Evolutionary conservation across 2,888 invertebrate species (phyloP), one percentile per base, ranked within the genome.

Genomic region (Schrankia costaestrigalis): DNA sequence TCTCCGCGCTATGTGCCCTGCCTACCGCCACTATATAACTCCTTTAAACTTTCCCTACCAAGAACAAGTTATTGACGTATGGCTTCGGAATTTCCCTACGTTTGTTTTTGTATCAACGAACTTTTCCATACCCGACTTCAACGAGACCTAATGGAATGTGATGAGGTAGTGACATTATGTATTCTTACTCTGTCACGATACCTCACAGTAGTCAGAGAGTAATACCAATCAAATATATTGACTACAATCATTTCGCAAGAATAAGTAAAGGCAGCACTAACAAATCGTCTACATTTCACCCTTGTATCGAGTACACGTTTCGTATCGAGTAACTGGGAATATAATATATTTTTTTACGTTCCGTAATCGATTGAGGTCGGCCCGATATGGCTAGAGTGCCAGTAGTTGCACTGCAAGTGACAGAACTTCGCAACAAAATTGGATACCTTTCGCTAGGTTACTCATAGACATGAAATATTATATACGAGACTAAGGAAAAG

Each of bases 341-440:
- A 38, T 49, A 52, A 61, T 55, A 51, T 53, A 50, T 63, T 44
- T 60, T 60, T 61, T 52, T 47, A 49, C 39, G 38, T 39, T 38
- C 36, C 42, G 45, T 34, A 49, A 39, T 29, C 48, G 63, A 74
- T 69, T 51, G 61, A 49, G 64, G 64, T 52, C 62, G 56, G 29
- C n/a, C 37, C 56, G 62, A 70, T 71, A 71, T 56, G 56, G 57
- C 55, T 53, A 54, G 56, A 59, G 57, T 63, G 63, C 51, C 56
- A 45, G 39, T 52, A 54, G 51, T 32, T 36, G 36, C 47, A 26
- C 54, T 78, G 77, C 72, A 63, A 46, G 54, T 76, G 78, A 74
- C 77, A 71, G 41, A 44, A 56, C 53, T 46, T 11, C 12, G 25
- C 12, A 49, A 41, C 26, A 51, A 41, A 42, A 52, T 57, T 42